Conservation (phyloP, 2,888 invertebrate species). For the Himalopsyche japonica region DNA sequence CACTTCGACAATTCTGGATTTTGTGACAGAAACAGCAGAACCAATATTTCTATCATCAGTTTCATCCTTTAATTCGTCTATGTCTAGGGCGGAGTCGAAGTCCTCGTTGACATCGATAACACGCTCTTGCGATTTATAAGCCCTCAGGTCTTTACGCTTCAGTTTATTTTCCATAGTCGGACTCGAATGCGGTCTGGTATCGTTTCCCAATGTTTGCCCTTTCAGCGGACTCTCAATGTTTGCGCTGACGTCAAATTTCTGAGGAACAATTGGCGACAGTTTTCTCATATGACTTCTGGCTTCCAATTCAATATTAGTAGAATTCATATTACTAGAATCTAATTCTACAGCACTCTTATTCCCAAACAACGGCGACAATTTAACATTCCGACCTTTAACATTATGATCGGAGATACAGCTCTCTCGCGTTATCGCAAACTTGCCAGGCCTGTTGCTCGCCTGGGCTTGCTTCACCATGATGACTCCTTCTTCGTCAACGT, state of each 20-base stretch:
- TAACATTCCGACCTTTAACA: slow-evolving; percentile 7
- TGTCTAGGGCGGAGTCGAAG: not conserved
- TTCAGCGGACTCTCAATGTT: slow-evolving; percentile 44
- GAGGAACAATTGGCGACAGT: slow-evolving; percentile 53
- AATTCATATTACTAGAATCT: slow-evolving; percentile 44
- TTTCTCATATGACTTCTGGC: slow-evolving; percentile 53
- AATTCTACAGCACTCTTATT: slow-evolving; percentile 31
- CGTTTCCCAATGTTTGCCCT: slow-evolving; percentile 45
- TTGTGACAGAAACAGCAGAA: not conserved
- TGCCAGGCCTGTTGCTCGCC: not conserved
- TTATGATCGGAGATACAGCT: not conserved
- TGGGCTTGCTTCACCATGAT: slow-evolving; percentile 52
- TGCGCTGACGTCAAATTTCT: slow-evolving; percentile 42
- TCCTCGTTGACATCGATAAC: not conserved
- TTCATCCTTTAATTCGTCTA: not conserved
- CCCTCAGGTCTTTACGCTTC: not conserved
- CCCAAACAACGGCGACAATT: slow-evolving; percentile 54
- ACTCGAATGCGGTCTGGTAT: slow-evolving; percentile 53
- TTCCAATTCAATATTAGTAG: slow-evolving; percentile 53
- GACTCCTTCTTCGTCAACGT: slow-evolving; percentile 46
- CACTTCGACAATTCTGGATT: slow-evolving; percentile 13
- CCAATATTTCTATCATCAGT: not conserved
- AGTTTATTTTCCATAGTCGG: slow-evolving; percentile 42
- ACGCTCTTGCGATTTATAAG: slow-evolving; percentile 21
- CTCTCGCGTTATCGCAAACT: slow-evolving; percentile 10